phyloP scores from a whole-genome alignment of 2,113 vertebrate genomes.

The Oxygymnocypris stewartii region DNA sequence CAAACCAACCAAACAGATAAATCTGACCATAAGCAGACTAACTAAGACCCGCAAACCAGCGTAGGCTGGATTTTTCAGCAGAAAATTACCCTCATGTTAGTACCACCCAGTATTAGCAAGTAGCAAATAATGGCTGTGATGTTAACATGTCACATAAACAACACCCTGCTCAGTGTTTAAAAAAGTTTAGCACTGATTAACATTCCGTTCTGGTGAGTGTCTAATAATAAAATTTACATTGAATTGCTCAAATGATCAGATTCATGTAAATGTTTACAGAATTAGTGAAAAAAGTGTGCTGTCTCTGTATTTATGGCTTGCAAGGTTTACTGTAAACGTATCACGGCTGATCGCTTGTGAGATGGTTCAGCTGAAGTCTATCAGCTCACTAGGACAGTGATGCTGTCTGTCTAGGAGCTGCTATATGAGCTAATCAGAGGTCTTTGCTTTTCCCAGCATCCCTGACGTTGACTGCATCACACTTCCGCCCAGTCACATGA shows the following conservation, averaged over 20 bases:
- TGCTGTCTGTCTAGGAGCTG: constrained; percentile 13
- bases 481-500: constrained; percentile 43
- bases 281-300: not conserved
- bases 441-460: constrained; percentile 52
- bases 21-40: not conserved
- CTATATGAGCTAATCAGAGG: constrained; percentile 39
- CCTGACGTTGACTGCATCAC: constrained; percentile 30
- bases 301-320: constrained; percentile 35
- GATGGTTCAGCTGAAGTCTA: constrained; percentile 9
- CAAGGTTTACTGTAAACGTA: constrained; percentile 50
- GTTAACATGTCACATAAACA: not conserved
- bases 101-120: not conserved
- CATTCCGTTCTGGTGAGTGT: not conserved
- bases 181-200: not conserved
- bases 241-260: not conserved
- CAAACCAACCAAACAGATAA: not conserved
- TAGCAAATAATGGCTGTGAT: not conserved
- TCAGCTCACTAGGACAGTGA: constrained; percentile 15
- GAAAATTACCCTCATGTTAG: not conserved
- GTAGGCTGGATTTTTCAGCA: too few relatives aligned
- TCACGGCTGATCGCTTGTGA: constrained; percentile 30
- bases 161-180: not conserved
- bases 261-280: not conserved
- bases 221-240: not conserved
- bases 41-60: not conserved